Evolutionary conservation across 2,797 vertebrate species (phyloP).

Genomic region (Urocyon cinereoargenteus): DNA sequence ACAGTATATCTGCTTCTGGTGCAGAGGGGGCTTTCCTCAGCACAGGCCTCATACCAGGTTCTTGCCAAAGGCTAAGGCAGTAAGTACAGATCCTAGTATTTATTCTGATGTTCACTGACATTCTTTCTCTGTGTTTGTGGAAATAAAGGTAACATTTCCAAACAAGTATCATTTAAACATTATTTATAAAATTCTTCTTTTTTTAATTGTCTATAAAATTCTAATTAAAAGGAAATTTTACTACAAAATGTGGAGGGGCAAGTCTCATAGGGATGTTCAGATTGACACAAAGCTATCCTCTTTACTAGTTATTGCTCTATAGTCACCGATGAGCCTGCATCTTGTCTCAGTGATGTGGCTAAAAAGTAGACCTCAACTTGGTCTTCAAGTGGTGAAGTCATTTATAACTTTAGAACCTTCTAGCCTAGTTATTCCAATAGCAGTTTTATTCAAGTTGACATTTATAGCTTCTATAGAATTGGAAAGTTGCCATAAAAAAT

Average conservation of each 20-base stretch:
- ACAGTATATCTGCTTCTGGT: not conserved
- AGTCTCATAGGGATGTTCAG: not conserved
- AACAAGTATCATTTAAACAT: not conserved
- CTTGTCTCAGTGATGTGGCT: not conserved
- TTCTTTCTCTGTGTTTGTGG: not conserved
- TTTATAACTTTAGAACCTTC: not conserved
- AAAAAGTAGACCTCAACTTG: not conserved
- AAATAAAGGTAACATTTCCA: not conserved
- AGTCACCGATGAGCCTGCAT: not conserved
- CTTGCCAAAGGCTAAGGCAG: not conserved
- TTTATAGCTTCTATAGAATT: not conserved
- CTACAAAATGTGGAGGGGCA: not conserved
- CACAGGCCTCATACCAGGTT: not conserved
- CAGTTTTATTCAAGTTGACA: not conserved
- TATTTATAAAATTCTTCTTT: not conserved
- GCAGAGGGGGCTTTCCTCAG: too few species aligned
- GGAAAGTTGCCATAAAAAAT: not conserved
- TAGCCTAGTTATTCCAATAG: not conserved
- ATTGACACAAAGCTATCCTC: not conserved
- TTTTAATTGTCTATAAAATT: not conserved
- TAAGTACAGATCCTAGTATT: not conserved
- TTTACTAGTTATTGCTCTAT: not conserved
- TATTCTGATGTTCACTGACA: not conserved
- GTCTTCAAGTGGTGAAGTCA: not conserved
- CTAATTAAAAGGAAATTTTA: not conserved